Conservation (phyloP, 1,140 invertebrate species). For the Bombus sibiricus region DNA sequence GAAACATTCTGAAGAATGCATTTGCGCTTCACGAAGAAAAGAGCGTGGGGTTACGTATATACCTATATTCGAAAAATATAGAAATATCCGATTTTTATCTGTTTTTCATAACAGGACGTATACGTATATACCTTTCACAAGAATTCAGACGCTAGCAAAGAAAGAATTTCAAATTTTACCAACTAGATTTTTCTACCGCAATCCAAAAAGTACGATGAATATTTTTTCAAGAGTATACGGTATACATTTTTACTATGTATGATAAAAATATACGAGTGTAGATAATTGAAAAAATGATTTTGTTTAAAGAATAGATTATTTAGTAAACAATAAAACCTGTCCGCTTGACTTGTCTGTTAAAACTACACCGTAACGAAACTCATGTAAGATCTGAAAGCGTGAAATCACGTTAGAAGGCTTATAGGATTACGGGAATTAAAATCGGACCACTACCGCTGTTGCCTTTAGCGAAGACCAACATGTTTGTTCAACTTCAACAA, state of each 20-base stretch:
- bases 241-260: background rate
- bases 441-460: conserved; percentile 47
- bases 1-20: background rate
- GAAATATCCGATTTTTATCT: too few species aligned
- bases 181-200: background rate
- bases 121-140: too few species aligned
- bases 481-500: background rate
- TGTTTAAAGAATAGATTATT: background rate
- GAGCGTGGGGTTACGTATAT: too few species aligned
- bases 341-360: background rate
- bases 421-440: conserved; percentile 77
- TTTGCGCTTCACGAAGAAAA: too few species aligned
- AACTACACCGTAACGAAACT: conserved; percentile 59
- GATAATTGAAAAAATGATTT: background rate
- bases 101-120: too few species aligned
- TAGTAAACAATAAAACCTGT: background rate
- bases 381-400: conserved; percentile 19
- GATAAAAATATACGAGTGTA: background rate
- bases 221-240: background rate
- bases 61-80: too few species aligned
- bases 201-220: background rate
- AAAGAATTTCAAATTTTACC: background rate
- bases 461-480: background rate
- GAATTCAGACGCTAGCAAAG: too few species aligned
- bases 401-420: conserved; percentile 77